phyloP scores from a whole-genome alignment of 2,888 invertebrate genomes.

The Ectropis crepuscularia region DNA sequence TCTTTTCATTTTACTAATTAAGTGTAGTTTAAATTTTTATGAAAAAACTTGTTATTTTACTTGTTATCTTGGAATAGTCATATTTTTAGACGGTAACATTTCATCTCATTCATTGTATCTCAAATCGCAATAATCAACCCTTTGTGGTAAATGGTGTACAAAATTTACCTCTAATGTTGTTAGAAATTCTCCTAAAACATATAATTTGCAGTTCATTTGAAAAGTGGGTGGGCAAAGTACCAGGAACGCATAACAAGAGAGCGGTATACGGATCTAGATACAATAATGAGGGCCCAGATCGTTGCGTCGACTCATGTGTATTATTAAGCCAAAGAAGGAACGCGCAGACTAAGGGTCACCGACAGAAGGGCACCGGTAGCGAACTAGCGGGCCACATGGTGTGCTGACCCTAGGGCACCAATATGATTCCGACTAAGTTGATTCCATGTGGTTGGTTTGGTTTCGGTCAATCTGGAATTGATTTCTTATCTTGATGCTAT shows the following conservation, averaged over 20 bases:
- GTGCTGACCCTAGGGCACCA: conserved; percentile 62
- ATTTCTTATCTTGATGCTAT: not conserved
- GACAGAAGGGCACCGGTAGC: conserved; percentile 71
- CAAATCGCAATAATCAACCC: no score
- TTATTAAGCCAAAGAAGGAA: conserved; percentile 83
- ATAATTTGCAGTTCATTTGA: conserved; percentile 26
- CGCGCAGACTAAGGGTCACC: conserved; percentile 73
- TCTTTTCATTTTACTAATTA: no score
- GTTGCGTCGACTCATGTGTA: conserved; percentile 77
- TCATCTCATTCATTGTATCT: no score
- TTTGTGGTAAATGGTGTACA: no score
- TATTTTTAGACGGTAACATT: no score
- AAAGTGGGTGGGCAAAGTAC: conserved; percentile 50
- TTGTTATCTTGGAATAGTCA: no score
- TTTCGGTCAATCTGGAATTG: not conserved
- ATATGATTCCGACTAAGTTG: conserved; percentile 49
- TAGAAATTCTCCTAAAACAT: conserved; percentile 7
- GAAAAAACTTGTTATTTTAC: no score
- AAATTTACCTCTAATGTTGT: no score
- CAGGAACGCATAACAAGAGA: conserved; percentile 57
- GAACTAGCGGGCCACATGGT: conserved; percentile 48
- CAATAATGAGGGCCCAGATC: conserved; percentile 77
- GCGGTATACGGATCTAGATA: conserved; percentile 48
- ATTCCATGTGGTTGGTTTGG: conserved; percentile 24
- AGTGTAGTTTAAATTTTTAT: no score